Percentiles rank a stretch among this genome's conserved stretches.
phyloP scores from a whole-genome alignment of 2,888 invertebrate species.

The Priapulus caudatus region DNA sequence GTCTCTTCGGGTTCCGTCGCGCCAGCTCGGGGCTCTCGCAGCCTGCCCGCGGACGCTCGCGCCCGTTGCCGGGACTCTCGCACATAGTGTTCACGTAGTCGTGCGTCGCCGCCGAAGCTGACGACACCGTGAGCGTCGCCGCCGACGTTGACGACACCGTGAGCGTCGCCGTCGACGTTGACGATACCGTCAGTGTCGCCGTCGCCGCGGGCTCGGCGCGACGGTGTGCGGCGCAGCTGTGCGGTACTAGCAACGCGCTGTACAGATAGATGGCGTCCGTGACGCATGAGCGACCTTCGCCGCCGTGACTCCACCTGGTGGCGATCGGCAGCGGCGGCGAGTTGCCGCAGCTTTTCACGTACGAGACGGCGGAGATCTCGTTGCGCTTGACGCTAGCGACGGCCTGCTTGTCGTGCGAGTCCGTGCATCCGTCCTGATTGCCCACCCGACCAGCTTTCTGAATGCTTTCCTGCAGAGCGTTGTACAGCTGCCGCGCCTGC shows the following conservation, averaged over 20 bases:
- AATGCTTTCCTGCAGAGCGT: conserved; percentile 70
- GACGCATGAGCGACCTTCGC: conserved; percentile 9
- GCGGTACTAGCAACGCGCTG: neutral
- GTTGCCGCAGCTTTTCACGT: neutral
- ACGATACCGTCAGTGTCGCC: conserved; percentile 8
- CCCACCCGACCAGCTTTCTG: conserved; percentile 70
- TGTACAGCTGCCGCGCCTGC: conserved; percentile 72
- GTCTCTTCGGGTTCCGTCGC: neutral
- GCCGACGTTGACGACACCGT: conserved; percentile 4
- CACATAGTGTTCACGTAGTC: conserved; percentile 16
- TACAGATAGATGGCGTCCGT: conserved; percentile 2
- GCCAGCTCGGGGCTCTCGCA: neutral
- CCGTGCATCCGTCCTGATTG: conserved; percentile 47
- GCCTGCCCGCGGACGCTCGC: too few species aligned
- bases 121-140: neutral
- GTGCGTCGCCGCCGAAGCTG: conserved; percentile 6
- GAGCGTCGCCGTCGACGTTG: conserved; percentile 2
- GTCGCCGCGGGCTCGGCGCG: conserved; percentile 4
- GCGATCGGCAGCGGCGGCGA: conserved; percentile 9
- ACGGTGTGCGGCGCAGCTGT: neutral
- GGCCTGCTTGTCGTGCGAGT: conserved; percentile 27
- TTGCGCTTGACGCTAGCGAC: conserved; percentile 6
- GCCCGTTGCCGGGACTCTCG: too few species aligned
- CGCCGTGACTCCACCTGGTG: conserved; percentile 8
- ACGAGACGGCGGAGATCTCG: neutral